Percentiles rank a stretch among this genome's conserved stretches.
Evolutionary conservation across 2,888 invertebrate genomes (phyloP).

Genomic region (Trichogramma evanescens): DNA sequence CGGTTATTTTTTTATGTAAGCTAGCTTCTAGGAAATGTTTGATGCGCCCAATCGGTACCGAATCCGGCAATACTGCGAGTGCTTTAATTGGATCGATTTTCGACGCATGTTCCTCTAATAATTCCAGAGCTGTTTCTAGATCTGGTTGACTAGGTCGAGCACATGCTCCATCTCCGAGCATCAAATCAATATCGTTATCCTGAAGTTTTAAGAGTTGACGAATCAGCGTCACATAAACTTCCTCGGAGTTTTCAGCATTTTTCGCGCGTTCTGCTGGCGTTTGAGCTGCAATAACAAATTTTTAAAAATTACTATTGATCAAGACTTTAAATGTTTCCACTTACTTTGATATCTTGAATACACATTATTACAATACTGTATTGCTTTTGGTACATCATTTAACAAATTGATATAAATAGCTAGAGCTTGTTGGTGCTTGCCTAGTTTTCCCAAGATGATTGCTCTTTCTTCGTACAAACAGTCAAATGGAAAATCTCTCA

Average conservation of each 20-base stretch:
- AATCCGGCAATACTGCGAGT: conserved; percentile 72
- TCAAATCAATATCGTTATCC: not conserved
- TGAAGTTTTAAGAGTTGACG: conserved; percentile 48
- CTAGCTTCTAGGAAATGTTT: conserved; percentile 75
- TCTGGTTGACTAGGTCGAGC: conserved; percentile 57
- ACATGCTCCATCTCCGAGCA: not conserved
- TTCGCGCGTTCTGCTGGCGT: conserved; percentile 25
- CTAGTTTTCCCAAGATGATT: conserved; percentile 83
- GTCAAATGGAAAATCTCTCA: conserved; percentile 80
- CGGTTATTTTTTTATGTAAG: conserved; percentile 65
- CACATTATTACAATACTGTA: conserved; percentile 74
- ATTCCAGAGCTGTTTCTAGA: conserved; percentile 67
- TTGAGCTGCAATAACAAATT: conserved; percentile 24
- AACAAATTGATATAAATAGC: conserved; percentile 86
- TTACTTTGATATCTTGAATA: conserved; percentile 49
- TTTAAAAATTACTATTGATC: not conserved
- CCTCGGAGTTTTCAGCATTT: conserved; percentile 37
- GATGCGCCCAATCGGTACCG: conserved; percentile 68
- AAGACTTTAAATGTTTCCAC: conserved; percentile 2
- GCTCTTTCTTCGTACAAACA: conserved; percentile 87
- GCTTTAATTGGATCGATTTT: conserved; percentile 78
- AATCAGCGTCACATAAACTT: conserved; percentile 55
- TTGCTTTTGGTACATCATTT: conserved; percentile 74
- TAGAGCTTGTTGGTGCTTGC: conserved; percentile 86
- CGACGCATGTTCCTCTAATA: conserved; percentile 77